phyloP scores from a whole-genome alignment of 1,140 invertebrate genomes.

The Drosophila ogumai region DNA sequence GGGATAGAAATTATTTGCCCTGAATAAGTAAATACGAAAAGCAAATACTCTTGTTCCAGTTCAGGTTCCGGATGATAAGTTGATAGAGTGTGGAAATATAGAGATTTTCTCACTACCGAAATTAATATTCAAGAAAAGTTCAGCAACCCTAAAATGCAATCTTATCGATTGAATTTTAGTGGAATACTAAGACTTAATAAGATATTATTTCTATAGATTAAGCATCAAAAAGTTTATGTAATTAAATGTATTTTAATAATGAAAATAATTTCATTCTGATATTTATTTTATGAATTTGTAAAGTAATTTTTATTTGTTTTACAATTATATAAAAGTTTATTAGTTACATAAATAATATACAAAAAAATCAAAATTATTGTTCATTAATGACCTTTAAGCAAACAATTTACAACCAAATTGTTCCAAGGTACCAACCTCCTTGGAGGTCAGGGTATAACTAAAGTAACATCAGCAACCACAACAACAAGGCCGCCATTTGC shows the following conservation, averaged over 20 bases:
- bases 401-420: not conserved
- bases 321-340: not conserved
- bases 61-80: no score
- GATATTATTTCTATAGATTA: not conserved
- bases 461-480: conserved; percentile 34
- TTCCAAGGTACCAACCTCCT: not conserved
- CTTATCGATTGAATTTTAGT: no score
- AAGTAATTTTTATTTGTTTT: not conserved
- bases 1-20: conserved; percentile 2
- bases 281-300: not conserved
- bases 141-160: no score
- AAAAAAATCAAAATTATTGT: no score
- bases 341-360: not conserved
- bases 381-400: not conserved
- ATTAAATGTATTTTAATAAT: not conserved
- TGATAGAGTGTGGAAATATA: not conserved
- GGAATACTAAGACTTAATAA: no score
- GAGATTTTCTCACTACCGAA: not conserved
- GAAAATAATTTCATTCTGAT: not conserved
- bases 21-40: conserved; percentile 13
- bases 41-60: conserved; percentile 15
- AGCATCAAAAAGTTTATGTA: not conserved
- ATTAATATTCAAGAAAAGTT: conserved; percentile 4
- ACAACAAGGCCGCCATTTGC: conserved; percentile 31
- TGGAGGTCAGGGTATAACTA: conserved; percentile 22